These are phyloP conservation scores for Dinothrombium tinctorium DNA, from an alignment of 1,140 invertebrate genomes.

Conservation along the genomic window DNA sequence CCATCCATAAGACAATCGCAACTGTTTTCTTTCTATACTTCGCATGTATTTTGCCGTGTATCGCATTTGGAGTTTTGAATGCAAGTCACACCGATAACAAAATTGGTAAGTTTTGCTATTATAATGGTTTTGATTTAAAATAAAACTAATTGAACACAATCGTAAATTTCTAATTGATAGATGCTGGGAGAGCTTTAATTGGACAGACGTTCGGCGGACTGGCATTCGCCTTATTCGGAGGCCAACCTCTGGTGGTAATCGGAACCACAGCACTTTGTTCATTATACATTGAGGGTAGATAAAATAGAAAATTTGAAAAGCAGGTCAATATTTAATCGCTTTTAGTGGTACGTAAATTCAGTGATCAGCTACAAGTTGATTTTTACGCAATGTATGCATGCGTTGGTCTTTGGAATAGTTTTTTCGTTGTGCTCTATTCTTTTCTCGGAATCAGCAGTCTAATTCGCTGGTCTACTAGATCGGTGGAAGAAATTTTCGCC, in stretches of 20 bases:
- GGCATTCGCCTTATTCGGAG: conserved; percentile 24
- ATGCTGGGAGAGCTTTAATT: conserved; percentile 25
- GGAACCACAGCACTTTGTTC: conserved; percentile 28
- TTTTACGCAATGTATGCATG: conserved; percentile 28
- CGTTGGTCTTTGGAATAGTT: conserved; percentile 26
- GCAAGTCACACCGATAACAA: conserved; percentile 25
- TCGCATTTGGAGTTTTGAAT: conserved; percentile 29
- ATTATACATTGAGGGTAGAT: conserved; percentile 27
- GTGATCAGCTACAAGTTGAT: conserved; percentile 23
- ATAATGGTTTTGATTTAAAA: background rate
- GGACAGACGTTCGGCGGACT: conserved; percentile 28
- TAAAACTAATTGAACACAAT: background rate
- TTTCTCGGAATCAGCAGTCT: conserved; percentile 25
- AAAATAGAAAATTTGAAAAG: background rate
- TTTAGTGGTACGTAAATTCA: conserved; percentile 25
- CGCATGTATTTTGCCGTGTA: conserved; percentile 27
- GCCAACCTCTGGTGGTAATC: conserved; percentile 27
- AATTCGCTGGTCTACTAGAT: conserved; percentile 26
- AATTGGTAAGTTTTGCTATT: conserved; percentile 18
- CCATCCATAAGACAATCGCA: conserved; percentile 26
- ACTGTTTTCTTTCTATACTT: conserved; percentile 26
- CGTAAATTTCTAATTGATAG: conserved; percentile 11
- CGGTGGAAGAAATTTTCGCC: conserved; percentile 30
- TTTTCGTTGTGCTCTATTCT: conserved; percentile 27
- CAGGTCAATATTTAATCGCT: background rate